Evolutionary conservation across 37 sponge, comb jelly and placozoan genomes (phyloP), one percentile per base, ranked within the genome.

Genomic region (Corticium candelabrum): DNA sequence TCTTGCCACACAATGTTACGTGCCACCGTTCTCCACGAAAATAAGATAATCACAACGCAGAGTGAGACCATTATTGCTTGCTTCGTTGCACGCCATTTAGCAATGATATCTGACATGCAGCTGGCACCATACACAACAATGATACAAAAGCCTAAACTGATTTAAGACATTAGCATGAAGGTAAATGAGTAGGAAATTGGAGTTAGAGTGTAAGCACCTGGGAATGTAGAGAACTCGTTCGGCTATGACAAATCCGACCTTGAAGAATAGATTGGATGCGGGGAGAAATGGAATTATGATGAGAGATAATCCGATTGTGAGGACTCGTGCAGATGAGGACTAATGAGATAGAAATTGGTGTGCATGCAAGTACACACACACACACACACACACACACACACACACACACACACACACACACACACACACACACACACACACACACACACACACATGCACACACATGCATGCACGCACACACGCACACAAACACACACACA

Each of bases 161-260:
- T 15, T 40, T 11, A 5, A 3, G 27, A 37, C 62, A 78, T 33
- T 4, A 37, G 37, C 3, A 76, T 29, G 37, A 7, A 27, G 7
- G 41, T 40, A 67, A 31, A 76, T 41, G 68, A n/a, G n/a, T 7
- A n/a, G 77, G 4, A 70, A 7, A n/a, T 34, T 29, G 5, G 30
- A 7, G 4, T 5, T 34, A 70, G 30, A 7, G 27, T 34, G 4
- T 5, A 5, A 34, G 31, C 34, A 76, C 40, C 93, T 92, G 2
- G 93, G 87, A 41, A 89, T 86, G 75, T 92, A 92, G 40, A 92
- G 85, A 34, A 92, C 79, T 62, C 93, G 78, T 67, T 92, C 93
- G 3, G 93, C 93, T 39, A 92, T 85, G 37, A 92, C 93, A 78
- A 92, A 90, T 3, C 91, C 91, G 67, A 90, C 88, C 37, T 84